Evolutionary conservation across 2,888 invertebrate species (phyloP), one percentile per base, ranked within the genome.

Genomic region (Heliconius charithonia): DNA sequence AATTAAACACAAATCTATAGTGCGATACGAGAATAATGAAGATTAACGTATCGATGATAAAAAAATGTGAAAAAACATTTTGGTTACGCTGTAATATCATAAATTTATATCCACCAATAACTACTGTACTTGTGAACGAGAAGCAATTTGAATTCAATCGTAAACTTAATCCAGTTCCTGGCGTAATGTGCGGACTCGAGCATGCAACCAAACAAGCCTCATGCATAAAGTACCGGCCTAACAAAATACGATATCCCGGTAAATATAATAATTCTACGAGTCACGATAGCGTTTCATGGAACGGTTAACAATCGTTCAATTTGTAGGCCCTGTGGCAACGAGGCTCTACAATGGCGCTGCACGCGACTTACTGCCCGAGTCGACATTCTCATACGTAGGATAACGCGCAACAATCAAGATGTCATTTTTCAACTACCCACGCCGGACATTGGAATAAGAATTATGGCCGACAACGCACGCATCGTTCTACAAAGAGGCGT

Each of bases 371-470:
- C 87, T 87, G 87, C 87, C 86, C 84, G 85, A 85, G 88, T 86
- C 90, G 87, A 92, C 92, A 92, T 93, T 93, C 93, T 92, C 93
- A 93, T 93, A 92, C 93, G 92, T 91, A 90, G 93, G 93, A 93
- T 94, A 94, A 93, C 93, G 92, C 91, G 91, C 91, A 94, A 94
- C 94, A 95, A 95, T 94, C 94, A 94, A 94, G 95, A 95, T 95
- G 94, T 95, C 94, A 95, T 95, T 94, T 95, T 94, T 95, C 94
- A 95, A 93, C 95, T 93, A 93, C 94, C 95, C 94, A 95, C 95
- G 92, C 93, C 83, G 88, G 87, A 90, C 90, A 88, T 89, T 86
- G 87, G 84, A 85, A 86, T 88, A 89, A 93, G 93, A 94, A 93
- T 91, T 95, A 95, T 94, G 90, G 92, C 90, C 91, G 90, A 93